A percentile compares a stretch with the other conserved stretches of the same genome.
These are phyloP conservation scores for Galago senegalensis DNA, from an alignment of 2,797 vertebrate genomes.

Conservation along the genomic window DNA sequence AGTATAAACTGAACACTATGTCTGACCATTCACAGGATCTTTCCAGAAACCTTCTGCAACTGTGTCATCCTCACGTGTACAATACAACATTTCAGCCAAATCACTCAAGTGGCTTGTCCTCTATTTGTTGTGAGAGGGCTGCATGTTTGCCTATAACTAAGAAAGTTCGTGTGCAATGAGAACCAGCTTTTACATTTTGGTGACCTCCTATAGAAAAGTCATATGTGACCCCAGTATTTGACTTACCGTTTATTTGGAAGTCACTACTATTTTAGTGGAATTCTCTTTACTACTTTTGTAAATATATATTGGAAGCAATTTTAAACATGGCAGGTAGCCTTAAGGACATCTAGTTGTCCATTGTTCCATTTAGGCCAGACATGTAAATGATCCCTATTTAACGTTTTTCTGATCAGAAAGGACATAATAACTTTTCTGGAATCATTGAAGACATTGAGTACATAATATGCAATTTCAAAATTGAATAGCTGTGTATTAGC, in stretches of 20 bases:
- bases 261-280: not conserved
- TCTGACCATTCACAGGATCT: not conserved
- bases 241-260: constrained; percentile 1
- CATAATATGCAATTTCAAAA: constrained; percentile 10
- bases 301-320: not conserved
- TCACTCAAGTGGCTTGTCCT: not conserved
- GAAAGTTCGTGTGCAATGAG: not conserved
- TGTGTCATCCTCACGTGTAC: not conserved
- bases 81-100: not conserved
- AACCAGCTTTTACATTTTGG: not conserved
- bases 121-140: not conserved
- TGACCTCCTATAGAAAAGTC: not conserved
- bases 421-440: not conserved
- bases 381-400: not conserved
- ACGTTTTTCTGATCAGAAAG: not conserved
- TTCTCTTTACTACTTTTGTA: not conserved
- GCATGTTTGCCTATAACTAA: not conserved
- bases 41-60: not conserved
- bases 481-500: not conserved
- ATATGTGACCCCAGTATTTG: not conserved
- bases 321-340: not conserved
- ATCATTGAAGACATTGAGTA: not conserved
- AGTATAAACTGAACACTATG: not conserved
- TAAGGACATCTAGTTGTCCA: not conserved
- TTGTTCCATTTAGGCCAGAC: not conserved